These are phyloP conservation scores for Zygaena filipendulae DNA, from an alignment of 2,888 invertebrate species.

Conservation along the genomic window DNA sequence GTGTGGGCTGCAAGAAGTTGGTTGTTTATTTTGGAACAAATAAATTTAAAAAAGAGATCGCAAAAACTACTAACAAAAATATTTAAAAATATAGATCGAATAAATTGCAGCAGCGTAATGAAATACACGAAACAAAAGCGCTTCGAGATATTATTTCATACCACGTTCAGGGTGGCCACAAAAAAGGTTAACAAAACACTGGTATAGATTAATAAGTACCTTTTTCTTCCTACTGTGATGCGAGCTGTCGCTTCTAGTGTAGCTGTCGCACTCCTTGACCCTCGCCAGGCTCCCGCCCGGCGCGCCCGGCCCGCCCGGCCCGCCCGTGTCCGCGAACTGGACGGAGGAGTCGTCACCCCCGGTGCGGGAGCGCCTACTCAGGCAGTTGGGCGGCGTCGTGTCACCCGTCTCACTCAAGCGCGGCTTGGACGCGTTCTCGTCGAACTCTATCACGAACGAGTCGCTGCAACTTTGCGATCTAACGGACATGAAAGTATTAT, in stretches of 20 bases:
- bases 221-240: constrained; percentile 33
- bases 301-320: constrained; percentile 9
- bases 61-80: no score
- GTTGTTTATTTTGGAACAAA: no score
- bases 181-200: no score
- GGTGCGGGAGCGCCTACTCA: constrained; percentile 22
- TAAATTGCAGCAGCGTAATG: no score
- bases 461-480: constrained; percentile 59
- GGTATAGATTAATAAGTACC: no score
- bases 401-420: constrained; percentile 14
- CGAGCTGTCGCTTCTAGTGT: constrained; percentile 29
- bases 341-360: constrained; percentile 46
- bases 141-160: no score
- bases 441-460: constrained; percentile 55
- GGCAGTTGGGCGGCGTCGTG: constrained; percentile 19
- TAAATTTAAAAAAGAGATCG: no score
- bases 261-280: constrained; percentile 36
- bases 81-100: no score
- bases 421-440: constrained; percentile 33
- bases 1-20: no score
- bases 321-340: constrained; percentile 35
- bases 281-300: constrained; percentile 36
- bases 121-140: no score
- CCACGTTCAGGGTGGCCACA: no score
- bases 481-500: constrained; percentile 1